These are phyloP conservation scores for Trisateles emortualis DNA, from an alignment of 2,888 invertebrate genomes.

Conservation along the genomic window DNA sequence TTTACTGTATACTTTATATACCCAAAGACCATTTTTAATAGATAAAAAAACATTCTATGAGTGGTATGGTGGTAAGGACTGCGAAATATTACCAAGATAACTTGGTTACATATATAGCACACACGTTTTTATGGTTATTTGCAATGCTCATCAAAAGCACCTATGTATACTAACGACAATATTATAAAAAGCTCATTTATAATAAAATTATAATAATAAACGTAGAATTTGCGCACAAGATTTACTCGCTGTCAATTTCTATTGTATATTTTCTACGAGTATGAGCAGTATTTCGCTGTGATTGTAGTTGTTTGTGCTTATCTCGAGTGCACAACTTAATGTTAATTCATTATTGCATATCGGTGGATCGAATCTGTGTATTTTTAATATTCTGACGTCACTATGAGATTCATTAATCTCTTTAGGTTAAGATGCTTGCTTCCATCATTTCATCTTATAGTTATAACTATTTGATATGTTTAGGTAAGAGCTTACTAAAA, in stretches of 20 bases:
- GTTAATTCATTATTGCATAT: background rate
- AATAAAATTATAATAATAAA: background rate
- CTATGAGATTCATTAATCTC: background rate
- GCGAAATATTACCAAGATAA: too few species aligned
- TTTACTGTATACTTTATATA: too few species aligned
- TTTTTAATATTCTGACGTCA: background rate
- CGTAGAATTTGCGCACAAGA: background rate
- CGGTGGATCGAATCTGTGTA: background rate
- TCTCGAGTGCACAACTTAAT: background rate
- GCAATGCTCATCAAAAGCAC: background rate
- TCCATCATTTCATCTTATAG: background rate
- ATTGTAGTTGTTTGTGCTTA: conserved; percentile 7
- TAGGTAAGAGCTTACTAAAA: background rate
- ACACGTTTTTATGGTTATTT: background rate
- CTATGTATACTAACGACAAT: background rate
- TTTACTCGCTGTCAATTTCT: background rate
- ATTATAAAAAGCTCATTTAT: background rate
- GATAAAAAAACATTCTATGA: too few species aligned
- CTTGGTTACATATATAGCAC: too few species aligned
- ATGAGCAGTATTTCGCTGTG: conserved; percentile 4
- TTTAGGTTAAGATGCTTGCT: background rate
- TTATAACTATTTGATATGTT: background rate
- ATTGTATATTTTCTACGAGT: background rate
- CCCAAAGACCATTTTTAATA: too few species aligned
- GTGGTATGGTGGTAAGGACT: too few species aligned